Evolutionary conservation across 2,888 invertebrate genomes (phyloP), one percentile per base, ranked within the genome.

Genomic region (Drosophila koepferae): DNA sequence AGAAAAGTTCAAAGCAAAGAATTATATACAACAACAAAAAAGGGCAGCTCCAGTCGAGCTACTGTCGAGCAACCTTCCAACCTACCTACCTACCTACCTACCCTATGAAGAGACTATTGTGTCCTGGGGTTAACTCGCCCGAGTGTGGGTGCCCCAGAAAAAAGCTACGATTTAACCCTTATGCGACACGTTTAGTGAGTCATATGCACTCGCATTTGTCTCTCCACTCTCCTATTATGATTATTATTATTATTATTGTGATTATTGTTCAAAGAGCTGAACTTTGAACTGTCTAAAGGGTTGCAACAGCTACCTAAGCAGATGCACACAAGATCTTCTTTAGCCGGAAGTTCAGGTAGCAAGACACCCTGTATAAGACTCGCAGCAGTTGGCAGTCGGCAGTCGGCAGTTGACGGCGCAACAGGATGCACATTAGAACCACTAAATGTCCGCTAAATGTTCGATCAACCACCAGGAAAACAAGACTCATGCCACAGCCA

Each of bases 331-430:
- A 36, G 51, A 51, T 51, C 51, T 41, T 20, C 56, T 44, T 55
- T 5, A 71, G 82, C 83, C 86, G 84, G 90, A 84, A 89, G 86
- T 82, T 80, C 90, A 84, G 84, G 90, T 89, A 90, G 87, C 59
- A 40, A 28, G 63, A 7, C 81, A 81, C 66, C 65, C 77, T 76
- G 77, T 18, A 55, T 60, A 41, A 9, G 41, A 12, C n/a, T 10
- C 12, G 12, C 51, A 18, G 34, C 12, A 51, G 51, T 6, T 6
- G 18, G 34, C 49, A 16, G 8, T 8, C 46, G 16, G 46, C 3
- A 46, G 8, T 38, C 16, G 20, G 23, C 16, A 48, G 28, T 48
- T 16, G 28, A 4, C 36, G 10, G 53, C 67, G 79, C 87, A 89
- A 90, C 90, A 90, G 85, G 89, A 90, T 86, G 81, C 81, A 77